Evolutionary conservation across 2,888 invertebrate species (phyloP).

Genomic region (Machimus atricapillus): DNA sequence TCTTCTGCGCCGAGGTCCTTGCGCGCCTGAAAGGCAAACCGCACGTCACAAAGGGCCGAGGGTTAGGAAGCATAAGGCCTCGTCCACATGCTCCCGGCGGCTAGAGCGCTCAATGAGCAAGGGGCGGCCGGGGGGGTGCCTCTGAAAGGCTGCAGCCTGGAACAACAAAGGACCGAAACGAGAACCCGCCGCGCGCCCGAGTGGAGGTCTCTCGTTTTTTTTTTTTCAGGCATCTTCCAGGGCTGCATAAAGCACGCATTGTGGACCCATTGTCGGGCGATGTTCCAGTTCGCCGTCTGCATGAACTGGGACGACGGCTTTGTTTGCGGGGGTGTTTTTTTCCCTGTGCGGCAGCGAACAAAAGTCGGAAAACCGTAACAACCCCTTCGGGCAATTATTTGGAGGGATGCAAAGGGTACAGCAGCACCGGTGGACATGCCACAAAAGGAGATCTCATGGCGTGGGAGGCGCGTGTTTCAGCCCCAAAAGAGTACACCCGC

Average conservation of each 20-base stretch:
- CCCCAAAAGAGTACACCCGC: neutral
- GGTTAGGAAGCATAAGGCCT: slow-evolving; percentile 32
- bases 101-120: neutral
- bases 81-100: slow-evolving; percentile 19
- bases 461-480: slow-evolving; percentile 11
- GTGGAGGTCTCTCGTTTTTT: neutral
- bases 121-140: neutral
- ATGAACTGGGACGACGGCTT: slow-evolving; percentile 27
- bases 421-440: neutral
- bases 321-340: slow-evolving; percentile 33
- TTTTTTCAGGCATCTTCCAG: slow-evolving; percentile 19
- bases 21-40: slow-evolving; percentile 35
- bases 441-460: neutral
- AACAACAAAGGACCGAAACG: slow-evolving; percentile 38
- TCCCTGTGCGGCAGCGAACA: slow-evolving; percentile 35
- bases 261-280: slow-evolving; percentile 33
- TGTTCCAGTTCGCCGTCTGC: slow-evolving; percentile 37
- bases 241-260: slow-evolving; percentile 38
- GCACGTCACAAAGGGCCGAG: slow-evolving; percentile 29
- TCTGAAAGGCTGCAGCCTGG: slow-evolving; percentile 33
- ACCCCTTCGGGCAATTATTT: slow-evolving; percentile 44
- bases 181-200: slow-evolving; percentile 8
- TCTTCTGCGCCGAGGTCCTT: neutral
- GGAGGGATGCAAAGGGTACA: slow-evolving; percentile 38
- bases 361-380: slow-evolving; percentile 42